phyloP scores from a whole-genome alignment of 2,888 invertebrate genomes.

The Leucophora obtusa region DNA sequence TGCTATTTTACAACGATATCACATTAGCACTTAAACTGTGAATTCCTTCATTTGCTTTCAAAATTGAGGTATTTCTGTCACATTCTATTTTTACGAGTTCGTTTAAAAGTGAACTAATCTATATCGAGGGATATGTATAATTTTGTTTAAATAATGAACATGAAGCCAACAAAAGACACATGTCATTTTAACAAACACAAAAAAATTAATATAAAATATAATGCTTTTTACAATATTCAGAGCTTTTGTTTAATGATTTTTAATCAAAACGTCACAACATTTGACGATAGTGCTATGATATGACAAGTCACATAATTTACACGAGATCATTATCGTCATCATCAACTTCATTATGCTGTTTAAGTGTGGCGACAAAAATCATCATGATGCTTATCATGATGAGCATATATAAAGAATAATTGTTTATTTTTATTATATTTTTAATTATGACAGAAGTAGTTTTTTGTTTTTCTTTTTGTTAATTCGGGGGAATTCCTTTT shows the following conservation, averaged over 20 bases:
- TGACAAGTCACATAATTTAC: not conserved
- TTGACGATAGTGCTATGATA: conserved; percentile 11
- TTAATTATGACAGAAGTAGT: conserved; percentile 12
- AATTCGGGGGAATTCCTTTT: conserved; percentile 34
- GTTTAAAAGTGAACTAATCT: no score
- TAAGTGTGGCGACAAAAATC: not conserved
- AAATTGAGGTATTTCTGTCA: no score
- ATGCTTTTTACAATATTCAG: not conserved
- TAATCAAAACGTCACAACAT: conserved; percentile 48
- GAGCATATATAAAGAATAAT: not conserved
- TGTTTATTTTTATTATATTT: not conserved
- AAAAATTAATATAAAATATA: conserved; percentile 5
- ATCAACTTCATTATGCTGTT: not conserved
- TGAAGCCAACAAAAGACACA: conserved; percentile 29
- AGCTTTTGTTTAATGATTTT: conserved; percentile 30
- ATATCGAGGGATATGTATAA: no score
- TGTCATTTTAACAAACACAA: conserved; percentile 22
- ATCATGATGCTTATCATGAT: not conserved
- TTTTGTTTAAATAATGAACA: conserved; percentile 17
- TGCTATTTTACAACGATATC: no score
- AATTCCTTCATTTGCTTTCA: no score
- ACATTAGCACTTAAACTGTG: no score
- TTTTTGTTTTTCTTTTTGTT: conserved; percentile 8
- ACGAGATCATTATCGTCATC: not conserved
- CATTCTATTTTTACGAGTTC: no score